These are phyloP conservation scores for Lymantria dispar DNA, from an alignment of 2,888 invertebrate genomes.

Conservation along the genomic window DNA sequence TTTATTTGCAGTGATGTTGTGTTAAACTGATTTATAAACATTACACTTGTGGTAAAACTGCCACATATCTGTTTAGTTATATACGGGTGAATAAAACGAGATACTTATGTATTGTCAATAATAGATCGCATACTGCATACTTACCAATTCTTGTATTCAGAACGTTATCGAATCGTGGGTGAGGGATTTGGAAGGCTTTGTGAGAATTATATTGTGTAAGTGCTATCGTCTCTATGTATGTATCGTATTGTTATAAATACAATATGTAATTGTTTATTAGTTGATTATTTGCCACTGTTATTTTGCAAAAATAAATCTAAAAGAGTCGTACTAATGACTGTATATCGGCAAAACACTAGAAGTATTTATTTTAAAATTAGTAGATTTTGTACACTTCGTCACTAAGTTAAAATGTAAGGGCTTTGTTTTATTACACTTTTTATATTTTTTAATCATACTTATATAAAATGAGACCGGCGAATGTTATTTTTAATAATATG, in stretches of 20 bases:
- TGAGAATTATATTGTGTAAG: conserved; percentile 28
- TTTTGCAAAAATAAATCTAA: too few species aligned
- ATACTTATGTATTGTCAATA: conserved; percentile 40
- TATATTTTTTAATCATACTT: conserved; percentile 4
- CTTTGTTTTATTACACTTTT: too few species aligned
- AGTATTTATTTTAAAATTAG: too few species aligned
- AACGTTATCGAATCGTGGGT: conserved; percentile 43
- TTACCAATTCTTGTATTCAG: conserved; percentile 42
- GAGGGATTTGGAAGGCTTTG: conserved; percentile 32
- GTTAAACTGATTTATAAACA: conserved; percentile 57
- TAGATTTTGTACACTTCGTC: too few species aligned
- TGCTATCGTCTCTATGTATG: conserved; percentile 25
- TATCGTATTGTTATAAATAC: conserved; percentile 13
- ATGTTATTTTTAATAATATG: conserved; percentile 6
- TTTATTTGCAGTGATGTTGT: conserved; percentile 70
- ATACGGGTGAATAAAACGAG: conserved; percentile 57
- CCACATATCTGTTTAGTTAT: conserved; percentile 42
- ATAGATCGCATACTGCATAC: conserved; percentile 35
- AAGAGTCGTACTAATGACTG: too few species aligned
- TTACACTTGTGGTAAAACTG: conserved; percentile 53
- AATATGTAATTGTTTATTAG: neutral
- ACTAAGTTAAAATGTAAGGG: too few species aligned
- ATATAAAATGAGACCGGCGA: neutral
- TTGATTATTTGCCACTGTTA: too few species aligned
- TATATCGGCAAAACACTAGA: too few species aligned